Conservation (phyloP, 2,797 vertebrate genomes). For the Catharus ustulatus region DNA sequence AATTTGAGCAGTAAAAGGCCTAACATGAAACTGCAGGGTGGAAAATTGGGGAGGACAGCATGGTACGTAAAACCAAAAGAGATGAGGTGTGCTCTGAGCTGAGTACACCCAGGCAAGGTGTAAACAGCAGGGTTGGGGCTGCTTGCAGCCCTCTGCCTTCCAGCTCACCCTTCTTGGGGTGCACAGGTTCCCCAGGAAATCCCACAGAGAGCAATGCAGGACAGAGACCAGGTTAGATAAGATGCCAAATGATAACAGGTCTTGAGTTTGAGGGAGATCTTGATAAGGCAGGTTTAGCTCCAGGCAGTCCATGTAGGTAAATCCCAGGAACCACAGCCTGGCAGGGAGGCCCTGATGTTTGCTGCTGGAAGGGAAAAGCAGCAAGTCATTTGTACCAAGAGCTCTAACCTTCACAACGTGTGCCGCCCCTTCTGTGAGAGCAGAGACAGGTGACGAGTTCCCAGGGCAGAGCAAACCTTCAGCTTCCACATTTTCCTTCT, state of each 20-base stretch:
- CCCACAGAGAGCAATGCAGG: not conserved
- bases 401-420: accelerated
- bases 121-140: not conserved
- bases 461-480: not conserved
- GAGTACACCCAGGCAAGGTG: not conserved
- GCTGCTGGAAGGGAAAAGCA: not conserved
- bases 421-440: not conserved
- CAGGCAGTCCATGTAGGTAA: not conserved
- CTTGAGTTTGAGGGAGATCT: not conserved
- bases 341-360: not conserved
- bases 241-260: not conserved
- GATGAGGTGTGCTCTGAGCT: not conserved
- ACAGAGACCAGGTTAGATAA: not conserved
- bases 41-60: not conserved
- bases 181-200: not conserved
- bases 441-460: accelerated
- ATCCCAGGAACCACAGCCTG: not conserved
- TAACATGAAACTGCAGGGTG: conserved; percentile 27
- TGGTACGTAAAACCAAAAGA: not conserved
- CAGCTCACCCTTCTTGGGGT: accelerated
- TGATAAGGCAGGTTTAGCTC: not conserved
- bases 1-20: conserved; percentile 5
- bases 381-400: not conserved
- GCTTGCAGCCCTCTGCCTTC: not conserved
- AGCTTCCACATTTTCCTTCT: not conserved